Evolutionary conservation across 2,797 vertebrate genomes (phyloP).

Genomic region (Falco peregrinus): DNA sequence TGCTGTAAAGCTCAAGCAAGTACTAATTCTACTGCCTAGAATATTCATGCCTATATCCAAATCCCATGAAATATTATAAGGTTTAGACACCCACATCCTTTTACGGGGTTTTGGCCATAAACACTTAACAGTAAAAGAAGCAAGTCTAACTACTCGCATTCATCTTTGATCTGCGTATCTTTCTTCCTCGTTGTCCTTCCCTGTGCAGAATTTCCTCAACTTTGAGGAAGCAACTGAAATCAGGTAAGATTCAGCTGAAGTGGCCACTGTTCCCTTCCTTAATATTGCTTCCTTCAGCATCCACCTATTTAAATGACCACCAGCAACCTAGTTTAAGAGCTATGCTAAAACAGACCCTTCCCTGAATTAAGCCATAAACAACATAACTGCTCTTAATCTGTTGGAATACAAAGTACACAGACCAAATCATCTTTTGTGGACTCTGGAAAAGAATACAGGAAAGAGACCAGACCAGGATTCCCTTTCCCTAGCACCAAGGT

Average conservation of each 20-base stretch:
- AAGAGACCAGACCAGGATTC: not conserved
- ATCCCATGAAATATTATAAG: fast-evolving
- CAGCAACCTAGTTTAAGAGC: not conserved
- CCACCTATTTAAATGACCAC: not conserved
- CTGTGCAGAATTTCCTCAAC: not conserved
- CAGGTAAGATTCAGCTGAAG: not conserved
- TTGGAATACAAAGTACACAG: not conserved
- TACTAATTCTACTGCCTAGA: not conserved
- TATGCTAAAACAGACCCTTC: not conserved
- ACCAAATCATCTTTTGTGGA: not conserved
- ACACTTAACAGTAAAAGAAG: not conserved
- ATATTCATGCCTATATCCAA: not conserved
- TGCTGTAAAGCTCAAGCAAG: not conserved
- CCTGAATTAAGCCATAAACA: not conserved
- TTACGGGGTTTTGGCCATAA: not conserved
- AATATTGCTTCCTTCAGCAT: not conserved
- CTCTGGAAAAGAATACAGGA: not conserved
- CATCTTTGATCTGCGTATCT: not conserved
- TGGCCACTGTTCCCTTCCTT: not conserved
- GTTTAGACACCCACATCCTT: not conserved
- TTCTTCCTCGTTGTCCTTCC: not conserved
- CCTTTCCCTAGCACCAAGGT: not conserved
- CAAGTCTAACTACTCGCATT: not conserved
- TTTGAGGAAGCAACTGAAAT: not conserved
- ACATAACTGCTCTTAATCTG: not conserved